phyloP scores from a whole-genome alignment of 35 echinoderm and acorn worm genomes.

The Strongylocentrotus purpuratus region DNA sequence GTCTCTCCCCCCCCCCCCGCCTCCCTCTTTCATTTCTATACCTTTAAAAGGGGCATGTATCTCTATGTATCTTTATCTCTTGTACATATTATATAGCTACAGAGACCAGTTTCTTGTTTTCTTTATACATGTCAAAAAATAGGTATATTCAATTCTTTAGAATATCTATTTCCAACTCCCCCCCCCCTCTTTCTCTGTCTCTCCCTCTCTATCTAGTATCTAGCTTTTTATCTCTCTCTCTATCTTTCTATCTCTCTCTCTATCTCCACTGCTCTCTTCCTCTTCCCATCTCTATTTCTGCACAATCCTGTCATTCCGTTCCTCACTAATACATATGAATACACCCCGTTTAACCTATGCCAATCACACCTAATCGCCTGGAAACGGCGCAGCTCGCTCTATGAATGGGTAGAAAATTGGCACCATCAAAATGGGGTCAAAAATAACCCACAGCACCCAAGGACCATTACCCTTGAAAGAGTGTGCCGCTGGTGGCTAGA shows the following conservation, averaged over 20 bases:
- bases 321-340: background rate
- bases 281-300: background rate
- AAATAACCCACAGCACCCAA: background rate
- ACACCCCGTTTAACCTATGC: background rate
- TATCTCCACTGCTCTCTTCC: background rate
- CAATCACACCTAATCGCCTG: background rate
- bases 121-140: too few species aligned
- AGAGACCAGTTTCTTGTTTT: too few species aligned
- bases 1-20: too few species aligned
- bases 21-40: too few species aligned
- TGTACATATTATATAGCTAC: too few species aligned
- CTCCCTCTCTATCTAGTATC: too few species aligned
- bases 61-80: too few species aligned
- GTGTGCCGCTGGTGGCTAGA: background rate
- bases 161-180: too few species aligned
- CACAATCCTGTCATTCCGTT: background rate
- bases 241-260: background rate
- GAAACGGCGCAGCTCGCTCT: background rate
- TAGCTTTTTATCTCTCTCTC: background rate
- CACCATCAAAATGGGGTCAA: slow-evolving; percentile 1
- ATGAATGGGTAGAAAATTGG: slow-evolving; percentile 2
- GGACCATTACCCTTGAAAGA: background rate
- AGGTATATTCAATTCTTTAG: too few species aligned
- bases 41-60: too few species aligned
- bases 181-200: too few species aligned